These are phyloP conservation scores for Ellobium chinense DNA, from an alignment of 2,888 invertebrate species.

Conservation along the genomic window DNA sequence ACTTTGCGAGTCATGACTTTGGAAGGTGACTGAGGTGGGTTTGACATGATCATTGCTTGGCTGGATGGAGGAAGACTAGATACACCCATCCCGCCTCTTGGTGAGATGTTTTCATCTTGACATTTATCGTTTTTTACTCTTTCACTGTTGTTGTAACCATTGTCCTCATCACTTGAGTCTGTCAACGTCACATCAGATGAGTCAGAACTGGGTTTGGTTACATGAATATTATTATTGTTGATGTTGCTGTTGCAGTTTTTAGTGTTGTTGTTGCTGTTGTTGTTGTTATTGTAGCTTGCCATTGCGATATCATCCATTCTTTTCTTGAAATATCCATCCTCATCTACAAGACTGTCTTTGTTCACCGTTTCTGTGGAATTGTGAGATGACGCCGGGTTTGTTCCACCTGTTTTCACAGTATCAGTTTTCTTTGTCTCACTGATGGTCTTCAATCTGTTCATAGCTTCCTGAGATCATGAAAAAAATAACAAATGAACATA, in stretches of 20 bases:
- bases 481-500: no score
- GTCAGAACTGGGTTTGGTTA: not conserved
- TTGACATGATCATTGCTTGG: not conserved
- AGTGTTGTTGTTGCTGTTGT: constrained; percentile 14
- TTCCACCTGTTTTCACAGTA: not conserved
- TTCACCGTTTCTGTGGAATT: not conserved
- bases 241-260: constrained; percentile 7
- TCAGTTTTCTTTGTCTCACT: constrained; percentile 43
- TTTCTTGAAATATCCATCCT: not conserved
- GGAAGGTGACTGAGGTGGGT: constrained; percentile 36
- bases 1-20: constrained; percentile 53
- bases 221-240: not conserved
- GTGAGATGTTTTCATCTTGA: not conserved
- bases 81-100: not conserved
- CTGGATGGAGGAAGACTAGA: not conserved
- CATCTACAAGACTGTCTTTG: not conserved
- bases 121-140: no score
- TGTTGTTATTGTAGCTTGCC: not conserved
- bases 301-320: not conserved
- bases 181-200: constrained; percentile 37
- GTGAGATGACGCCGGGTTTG: not conserved
- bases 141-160: not conserved
- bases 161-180: constrained; percentile 34
- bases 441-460: constrained; percentile 43
- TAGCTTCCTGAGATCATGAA: constrained; percentile 39